Percentiles rank a stretch among this genome's conserved stretches.
Conservation (phyloP, 2,888 invertebrate genomes). For the Chouioia cunea region DNA sequence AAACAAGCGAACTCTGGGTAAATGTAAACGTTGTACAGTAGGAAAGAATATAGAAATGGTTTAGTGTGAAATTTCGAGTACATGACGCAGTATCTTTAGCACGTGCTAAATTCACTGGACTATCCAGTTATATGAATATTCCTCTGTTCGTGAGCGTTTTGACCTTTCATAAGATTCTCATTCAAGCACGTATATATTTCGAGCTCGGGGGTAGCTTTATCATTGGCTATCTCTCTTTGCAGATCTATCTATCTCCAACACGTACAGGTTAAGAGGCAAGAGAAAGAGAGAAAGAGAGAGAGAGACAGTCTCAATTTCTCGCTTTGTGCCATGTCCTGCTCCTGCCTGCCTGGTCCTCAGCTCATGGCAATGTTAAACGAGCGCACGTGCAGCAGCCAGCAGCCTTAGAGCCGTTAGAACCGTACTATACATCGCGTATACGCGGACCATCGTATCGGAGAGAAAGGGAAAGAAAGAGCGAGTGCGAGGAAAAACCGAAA, state of each 20-base stretch:
- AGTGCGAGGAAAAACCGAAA: slow-evolving; percentile 6
- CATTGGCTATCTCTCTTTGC: slow-evolving; percentile 41
- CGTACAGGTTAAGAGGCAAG: slow-evolving; percentile 9
- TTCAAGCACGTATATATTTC: slow-evolving; percentile 24
- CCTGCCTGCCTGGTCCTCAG: slow-evolving; percentile 22
- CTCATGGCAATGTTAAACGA: slow-evolving; percentile 48
- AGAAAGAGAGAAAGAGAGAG: slow-evolving; percentile 14
- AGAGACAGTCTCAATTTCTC: slow-evolving; percentile 37
- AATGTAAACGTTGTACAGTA: too few relatives aligned
- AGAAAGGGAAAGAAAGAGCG: slow-evolving; percentile 12
- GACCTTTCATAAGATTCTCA: slow-evolving; percentile 26
- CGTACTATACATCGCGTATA: slow-evolving; percentile 14
- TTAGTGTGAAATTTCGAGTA: too few relatives aligned
- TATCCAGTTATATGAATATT: not conserved
- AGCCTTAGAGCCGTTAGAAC: slow-evolving; percentile 25
- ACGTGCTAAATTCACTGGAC: not conserved
- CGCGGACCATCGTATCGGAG: slow-evolving; percentile 1
- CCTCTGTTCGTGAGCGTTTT: not conserved
- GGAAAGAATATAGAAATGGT: too few relatives aligned
- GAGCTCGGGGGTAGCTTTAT: slow-evolving; percentile 33
- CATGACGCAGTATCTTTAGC: not conserved
- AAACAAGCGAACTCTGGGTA: too few relatives aligned
- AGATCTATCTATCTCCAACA: slow-evolving; percentile 41
- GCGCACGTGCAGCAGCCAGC: slow-evolving; percentile 38
- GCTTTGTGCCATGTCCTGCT: slow-evolving; percentile 19